Percentiles rank a stretch among this genome's conserved stretches.
Evolutionary conservation across 2,113 vertebrate genomes (phyloP).

Genomic region (Circaetus cinerascens): DNA sequence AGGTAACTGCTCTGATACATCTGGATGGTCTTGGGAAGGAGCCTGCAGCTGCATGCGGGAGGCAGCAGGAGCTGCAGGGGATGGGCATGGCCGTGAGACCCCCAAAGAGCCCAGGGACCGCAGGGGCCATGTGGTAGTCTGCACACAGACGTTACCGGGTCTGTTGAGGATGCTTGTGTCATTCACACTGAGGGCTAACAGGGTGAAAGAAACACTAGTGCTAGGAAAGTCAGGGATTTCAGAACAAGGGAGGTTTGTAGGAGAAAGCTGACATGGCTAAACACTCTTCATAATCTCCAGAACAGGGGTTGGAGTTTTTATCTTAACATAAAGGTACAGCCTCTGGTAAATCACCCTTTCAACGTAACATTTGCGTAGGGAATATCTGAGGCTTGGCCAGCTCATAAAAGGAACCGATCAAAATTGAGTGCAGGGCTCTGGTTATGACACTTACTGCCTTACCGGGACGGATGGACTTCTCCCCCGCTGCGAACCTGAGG

Average conservation of each 20-base stretch:
- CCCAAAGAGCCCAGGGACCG: background rate
- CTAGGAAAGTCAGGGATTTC: background rate
- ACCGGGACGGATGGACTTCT: rapidly evolving
- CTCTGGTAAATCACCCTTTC: background rate
- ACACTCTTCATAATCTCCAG: background rate
- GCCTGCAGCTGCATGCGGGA: background rate
- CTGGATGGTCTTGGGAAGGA: background rate
- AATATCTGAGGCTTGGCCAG: background rate
- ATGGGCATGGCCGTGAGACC: too few species aligned
- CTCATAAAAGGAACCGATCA: background rate
- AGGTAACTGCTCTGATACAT: rapidly evolving
- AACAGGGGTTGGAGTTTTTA: background rate
- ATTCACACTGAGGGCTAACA: rapidly evolving
- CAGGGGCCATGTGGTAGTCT: rapidly evolving
- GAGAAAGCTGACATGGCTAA: background rate
- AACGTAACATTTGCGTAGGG: background rate
- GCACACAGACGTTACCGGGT: rapidly evolving
- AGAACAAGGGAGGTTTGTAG: background rate
- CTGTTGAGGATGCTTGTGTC: background rate
- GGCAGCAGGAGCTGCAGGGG: background rate
- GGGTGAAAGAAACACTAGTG: background rate
- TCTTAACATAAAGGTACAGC: background rate
- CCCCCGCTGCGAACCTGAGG: background rate
- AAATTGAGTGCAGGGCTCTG: background rate
- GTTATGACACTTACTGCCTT: background rate